Base-by-base conservation (phyloP, 2,113 vertebrate genomes). In the Vireo altiloquus region DNA sequence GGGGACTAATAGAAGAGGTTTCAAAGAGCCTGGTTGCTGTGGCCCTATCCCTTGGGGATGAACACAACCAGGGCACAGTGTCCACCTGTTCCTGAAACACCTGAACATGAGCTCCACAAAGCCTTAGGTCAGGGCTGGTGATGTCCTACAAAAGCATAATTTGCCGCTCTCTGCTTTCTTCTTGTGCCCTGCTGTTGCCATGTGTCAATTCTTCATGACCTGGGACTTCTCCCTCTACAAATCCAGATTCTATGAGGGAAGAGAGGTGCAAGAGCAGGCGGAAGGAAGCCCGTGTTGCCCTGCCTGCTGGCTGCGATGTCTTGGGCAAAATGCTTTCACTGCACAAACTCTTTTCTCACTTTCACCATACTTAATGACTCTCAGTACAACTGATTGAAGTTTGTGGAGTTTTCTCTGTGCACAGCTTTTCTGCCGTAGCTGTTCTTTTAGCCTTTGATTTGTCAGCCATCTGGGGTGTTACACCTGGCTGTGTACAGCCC, bases 91-190 rank as follows among this genome's bases (percentile, higher is more conserved):
- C 24, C 52, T 54, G 47, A 77, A 9, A 27, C 1, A 2, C 39
- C 40, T 42, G 22, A 39, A 10, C 0, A 0, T 1, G 19, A 66
- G 27, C 63, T 77, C 44, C 33, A 27, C 35, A 1, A 4, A 52
- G 69, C 20, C 46, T 44, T 4, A 15, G 81, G 35, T 25, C 40
- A 60, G 60, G 65, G 56, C 71, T 79, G 61, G 27, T 65, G 74
- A 9, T 39, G 40, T 69, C 35, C 69, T 31, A 49, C 56, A 42
- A 56, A 69, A 61, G 3, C 33, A 4, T 2, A 3, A 39, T 50
- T 54, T 47, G 50, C 64, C 37, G 87, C 60, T 64, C 44, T 63
- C 64, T 52, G 47, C 74, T 31, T 54, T 64, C 22, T 77, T 44
- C 60, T 70, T 8, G 28, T 61, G 61, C 47, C 46, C 23, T 0